Conservation (phyloP, 2,797 vertebrate genomes). For the Hozukius guyotensis region DNA sequence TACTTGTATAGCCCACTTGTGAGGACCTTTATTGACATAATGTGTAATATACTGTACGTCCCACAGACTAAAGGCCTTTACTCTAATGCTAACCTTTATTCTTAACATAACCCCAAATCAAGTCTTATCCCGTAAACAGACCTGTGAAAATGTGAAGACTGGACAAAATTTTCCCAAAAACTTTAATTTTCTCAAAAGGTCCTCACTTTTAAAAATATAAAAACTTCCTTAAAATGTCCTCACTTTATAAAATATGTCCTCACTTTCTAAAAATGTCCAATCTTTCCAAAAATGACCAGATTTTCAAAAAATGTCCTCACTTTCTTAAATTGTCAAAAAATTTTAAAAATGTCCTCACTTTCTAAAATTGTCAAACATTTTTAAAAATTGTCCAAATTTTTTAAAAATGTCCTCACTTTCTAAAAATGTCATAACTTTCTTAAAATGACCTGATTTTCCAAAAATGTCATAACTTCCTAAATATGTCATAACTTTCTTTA, state of each 20-base stretch:
- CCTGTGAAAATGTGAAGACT: background rate
- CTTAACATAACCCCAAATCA: background rate
- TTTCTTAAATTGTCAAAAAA: background rate
- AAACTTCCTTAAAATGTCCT: background rate
- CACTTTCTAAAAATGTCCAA: too few relatives aligned
- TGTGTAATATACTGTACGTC: background rate
- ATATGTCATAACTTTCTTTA: background rate
- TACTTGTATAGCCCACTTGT: background rate
- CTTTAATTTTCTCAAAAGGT: background rate
- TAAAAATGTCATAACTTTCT: background rate
- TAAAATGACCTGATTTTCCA: background rate
- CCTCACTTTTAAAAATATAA: background rate
- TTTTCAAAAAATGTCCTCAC: fast-evolving
- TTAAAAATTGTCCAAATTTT: background rate
- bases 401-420: too few relatives aligned
- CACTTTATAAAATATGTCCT: too few relatives aligned
- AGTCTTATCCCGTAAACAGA: background rate
- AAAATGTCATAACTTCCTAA: background rate
- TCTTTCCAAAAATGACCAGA: too few relatives aligned
- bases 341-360: too few relatives aligned
- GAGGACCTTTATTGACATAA: background rate
- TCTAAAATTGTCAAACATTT: background rate
- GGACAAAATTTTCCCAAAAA: background rate
- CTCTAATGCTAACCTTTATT: background rate
- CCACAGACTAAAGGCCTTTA: background rate